Conservation (phyloP, 2,888 invertebrate genomes). For the Drosophila subquinaria region DNA sequence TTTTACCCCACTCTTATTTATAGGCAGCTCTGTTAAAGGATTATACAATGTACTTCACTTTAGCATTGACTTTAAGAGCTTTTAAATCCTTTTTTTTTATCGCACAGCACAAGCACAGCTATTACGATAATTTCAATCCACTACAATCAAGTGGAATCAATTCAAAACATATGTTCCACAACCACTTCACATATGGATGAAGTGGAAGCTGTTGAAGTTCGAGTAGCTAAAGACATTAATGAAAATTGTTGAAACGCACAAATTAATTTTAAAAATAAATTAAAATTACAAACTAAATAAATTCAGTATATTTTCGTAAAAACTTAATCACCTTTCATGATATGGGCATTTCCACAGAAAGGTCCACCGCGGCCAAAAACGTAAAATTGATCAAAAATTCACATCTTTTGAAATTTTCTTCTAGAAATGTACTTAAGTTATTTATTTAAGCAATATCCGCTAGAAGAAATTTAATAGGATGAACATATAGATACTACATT, state of each 20-base stretch:
- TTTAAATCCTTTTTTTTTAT: conserved; percentile 34
- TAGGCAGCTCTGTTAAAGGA: conserved; percentile 1
- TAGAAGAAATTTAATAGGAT: no score
- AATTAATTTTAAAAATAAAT: neutral
- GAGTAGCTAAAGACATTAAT: neutral
- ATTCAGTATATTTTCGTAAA: no score
- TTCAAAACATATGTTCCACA: conserved; percentile 4
- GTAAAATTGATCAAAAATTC: no score
- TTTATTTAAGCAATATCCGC: no score
- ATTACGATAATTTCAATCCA: neutral
- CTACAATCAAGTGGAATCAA: conserved; percentile 10
- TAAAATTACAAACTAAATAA: no score
- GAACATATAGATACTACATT: no score
- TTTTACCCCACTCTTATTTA: neutral
- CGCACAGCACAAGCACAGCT: neutral
- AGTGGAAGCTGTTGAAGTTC: neutral
- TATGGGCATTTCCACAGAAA: no score
- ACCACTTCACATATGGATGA: neutral
- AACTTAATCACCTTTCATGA: no score
- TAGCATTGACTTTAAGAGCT: conserved; percentile 32
- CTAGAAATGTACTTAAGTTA: no score
- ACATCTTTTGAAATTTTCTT: no score
- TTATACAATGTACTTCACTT: conserved; percentile 21
- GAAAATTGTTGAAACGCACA: neutral
- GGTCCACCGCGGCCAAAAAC: no score